Evolutionary conservation across 2,113 vertebrate genomes (phyloP).

Genomic region (Bungarus multicinctus): DNA sequence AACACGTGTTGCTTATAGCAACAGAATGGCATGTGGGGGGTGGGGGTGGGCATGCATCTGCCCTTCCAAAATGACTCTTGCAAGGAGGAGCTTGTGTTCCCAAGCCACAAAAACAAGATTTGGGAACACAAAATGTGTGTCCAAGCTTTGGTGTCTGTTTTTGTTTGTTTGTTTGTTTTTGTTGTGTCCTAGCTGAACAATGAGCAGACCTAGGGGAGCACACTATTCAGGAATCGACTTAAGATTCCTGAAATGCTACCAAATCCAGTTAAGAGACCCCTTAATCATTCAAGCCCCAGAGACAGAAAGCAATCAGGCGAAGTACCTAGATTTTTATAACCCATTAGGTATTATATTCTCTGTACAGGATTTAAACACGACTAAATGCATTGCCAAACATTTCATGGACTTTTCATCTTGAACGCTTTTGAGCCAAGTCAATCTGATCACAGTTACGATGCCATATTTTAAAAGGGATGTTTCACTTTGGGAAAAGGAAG

Average conservation of each 20-base stretch:
- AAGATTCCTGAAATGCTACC: neutral
- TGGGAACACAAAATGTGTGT: neutral
- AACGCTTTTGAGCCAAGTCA: slow-evolving; percentile 31
- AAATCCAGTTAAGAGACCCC: neutral
- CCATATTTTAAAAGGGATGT: slow-evolving; percentile 28
- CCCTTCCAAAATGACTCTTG: neutral
- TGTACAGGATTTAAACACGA: neutral
- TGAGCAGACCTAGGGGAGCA: neutral
- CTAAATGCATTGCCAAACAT: slow-evolving; percentile 36
- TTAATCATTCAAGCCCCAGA: neutral
- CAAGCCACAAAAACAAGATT: neutral
- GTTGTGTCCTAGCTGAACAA: neutral
- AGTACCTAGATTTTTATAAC: neutral
- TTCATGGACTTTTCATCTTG: neutral
- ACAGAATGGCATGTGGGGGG: neutral
- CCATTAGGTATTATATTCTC: neutral
- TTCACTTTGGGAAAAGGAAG: slow-evolving; percentile 53
- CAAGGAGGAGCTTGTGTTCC: neutral
- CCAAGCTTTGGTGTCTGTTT: neutral
- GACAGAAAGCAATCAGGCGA: neutral
- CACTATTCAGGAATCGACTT: neutral
- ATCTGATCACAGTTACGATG: slow-evolving; percentile 4
- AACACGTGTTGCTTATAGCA: neutral
- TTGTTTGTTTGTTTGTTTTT: neutral
- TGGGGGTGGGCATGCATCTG: neutral